Base-by-base conservation (phyloP, 2,113 vertebrate species). In the Cranoglanis bouderius region DNA sequence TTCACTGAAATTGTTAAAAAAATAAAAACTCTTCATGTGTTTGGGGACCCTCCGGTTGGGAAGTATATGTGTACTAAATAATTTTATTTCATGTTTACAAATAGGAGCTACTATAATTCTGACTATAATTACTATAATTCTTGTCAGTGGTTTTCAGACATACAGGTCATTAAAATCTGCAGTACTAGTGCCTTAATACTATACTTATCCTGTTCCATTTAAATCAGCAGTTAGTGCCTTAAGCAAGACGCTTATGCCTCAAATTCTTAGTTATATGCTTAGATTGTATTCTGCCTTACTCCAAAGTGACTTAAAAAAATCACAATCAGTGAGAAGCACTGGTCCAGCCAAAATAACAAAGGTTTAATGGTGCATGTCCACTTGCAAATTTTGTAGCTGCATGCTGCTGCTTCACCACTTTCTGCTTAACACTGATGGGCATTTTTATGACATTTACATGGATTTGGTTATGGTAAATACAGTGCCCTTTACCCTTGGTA, bases 401-500 rank as follows among this genome's bases (percentile, higher is more conserved):
- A 7, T 81, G 29, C 77, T n/a, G 77, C 29, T 8, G 16, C n/a
- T 10, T 81, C 77, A 81, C 29, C 49, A 32, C 77, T 19, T 35
- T 81, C 49, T 55, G n/a, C 49, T 35, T 81, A 26, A 1, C 40
- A 49, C 2, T 75, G 43, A 43, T 75, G 74, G 74, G 26, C 49
- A 24, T 78, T 78, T 77, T 78, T 78, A 78, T 78, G 5, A 51
- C 26, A 78, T 78, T 49, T 78, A 78, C 46, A 78, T 78, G 46
- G 26, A 78, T 78, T 78, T 78, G 75, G 12, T 51, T 78, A 51
- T 3, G 1, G 5, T 13, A 49, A 78, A 51, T 46, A 13, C 43
- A n/a, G n/a, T n/a, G n/a, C n/a, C n/a, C n/a, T n/a, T n/a, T n/a
- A n/a, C n/a, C n/a, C n/a, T n/a, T n/a, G n/a, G n/a, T n/a, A n/a